phyloP scores from a whole-genome alignment of 2,797 vertebrate species.

The Tauraco hartlaubi region DNA sequence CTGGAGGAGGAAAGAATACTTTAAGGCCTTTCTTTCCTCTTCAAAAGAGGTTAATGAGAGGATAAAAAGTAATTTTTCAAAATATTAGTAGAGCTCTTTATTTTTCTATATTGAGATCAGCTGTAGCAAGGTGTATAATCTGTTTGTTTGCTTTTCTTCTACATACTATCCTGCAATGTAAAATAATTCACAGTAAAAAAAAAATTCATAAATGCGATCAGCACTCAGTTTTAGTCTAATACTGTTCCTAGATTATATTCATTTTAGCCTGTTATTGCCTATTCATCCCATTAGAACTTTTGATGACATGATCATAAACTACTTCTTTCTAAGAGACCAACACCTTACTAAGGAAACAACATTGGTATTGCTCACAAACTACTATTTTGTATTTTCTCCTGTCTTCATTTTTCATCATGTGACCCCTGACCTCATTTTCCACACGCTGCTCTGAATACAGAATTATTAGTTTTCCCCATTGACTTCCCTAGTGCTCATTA shows the following conservation, averaged over 20 bases:
- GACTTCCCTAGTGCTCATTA: not conserved
- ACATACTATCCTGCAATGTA: not conserved
- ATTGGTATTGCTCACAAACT: not conserved
- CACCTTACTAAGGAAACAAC: not conserved
- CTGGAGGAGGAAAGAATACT: not conserved
- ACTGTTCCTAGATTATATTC: not conserved
- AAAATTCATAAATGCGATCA: not conserved
- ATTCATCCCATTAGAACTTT: not conserved
- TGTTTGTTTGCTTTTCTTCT: not conserved
- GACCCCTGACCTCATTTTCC: not conserved
- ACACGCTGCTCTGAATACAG: not conserved
- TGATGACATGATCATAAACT: not conserved
- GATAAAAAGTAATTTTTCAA: not conserved
- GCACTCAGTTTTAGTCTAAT: not conserved
- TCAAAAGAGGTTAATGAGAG: not conserved
- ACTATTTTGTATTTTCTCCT: not conserved
- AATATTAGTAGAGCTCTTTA: not conserved
- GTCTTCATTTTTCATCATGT: not conserved
- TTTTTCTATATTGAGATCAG: not conserved
- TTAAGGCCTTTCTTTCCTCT: not conserved
- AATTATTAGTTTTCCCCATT: not conserved
- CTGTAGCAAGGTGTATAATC: not conserved
- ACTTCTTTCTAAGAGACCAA: not conserved
- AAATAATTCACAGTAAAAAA: not conserved
- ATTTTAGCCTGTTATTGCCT: not conserved